A percentile compares a stretch with the other conserved stretches of the same genome.
Evolutionary conservation across 2,113 vertebrate genomes (phyloP).

Genomic region (Hiodon tergisus): DNA sequence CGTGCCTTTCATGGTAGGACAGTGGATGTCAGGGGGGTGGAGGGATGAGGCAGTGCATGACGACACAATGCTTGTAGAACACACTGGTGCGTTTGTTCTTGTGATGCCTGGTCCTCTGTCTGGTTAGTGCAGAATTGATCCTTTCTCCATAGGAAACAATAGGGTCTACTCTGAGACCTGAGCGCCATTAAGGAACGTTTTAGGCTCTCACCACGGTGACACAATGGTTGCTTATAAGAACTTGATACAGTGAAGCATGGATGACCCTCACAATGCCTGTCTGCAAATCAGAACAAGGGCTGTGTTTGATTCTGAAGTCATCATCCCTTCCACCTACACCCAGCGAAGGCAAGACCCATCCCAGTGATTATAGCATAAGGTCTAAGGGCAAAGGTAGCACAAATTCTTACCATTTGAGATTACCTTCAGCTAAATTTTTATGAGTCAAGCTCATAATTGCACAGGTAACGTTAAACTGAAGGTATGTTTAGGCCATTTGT

Average conservation of each 20-base stretch:
- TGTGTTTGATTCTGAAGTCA: too few species aligned
- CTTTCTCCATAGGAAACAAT: background rate
- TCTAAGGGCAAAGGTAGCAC: too few species aligned
- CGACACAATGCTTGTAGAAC: background rate
- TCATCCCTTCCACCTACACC: background rate
- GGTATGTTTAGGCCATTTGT: too few species aligned
- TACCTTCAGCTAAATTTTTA: too few species aligned
- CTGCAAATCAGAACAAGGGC: background rate
- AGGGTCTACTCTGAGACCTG: slow-evolving; percentile 1
- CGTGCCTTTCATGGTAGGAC: background rate
- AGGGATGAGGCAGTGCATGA: background rate
- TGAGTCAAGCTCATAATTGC: too few species aligned
- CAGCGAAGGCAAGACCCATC: too few species aligned
- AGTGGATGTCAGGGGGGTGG: too few species aligned
- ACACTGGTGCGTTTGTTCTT: slow-evolving; percentile 13
- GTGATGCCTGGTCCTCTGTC: background rate
- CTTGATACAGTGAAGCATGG: background rate
- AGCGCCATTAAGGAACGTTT: slow-evolving; percentile 9
- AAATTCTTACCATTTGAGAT: too few species aligned
- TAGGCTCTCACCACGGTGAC: background rate
- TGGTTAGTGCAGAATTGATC: background rate
- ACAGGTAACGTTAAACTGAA: too few species aligned
- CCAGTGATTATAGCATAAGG: too few species aligned
- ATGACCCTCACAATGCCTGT: background rate
- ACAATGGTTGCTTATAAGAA: slow-evolving; percentile 8